Percentiles rank a stretch among this genome's conserved stretches.
These are phyloP conservation scores for Merops nubicus DNA, from an alignment of 2,113 vertebrate genomes.

Conservation along the genomic window DNA sequence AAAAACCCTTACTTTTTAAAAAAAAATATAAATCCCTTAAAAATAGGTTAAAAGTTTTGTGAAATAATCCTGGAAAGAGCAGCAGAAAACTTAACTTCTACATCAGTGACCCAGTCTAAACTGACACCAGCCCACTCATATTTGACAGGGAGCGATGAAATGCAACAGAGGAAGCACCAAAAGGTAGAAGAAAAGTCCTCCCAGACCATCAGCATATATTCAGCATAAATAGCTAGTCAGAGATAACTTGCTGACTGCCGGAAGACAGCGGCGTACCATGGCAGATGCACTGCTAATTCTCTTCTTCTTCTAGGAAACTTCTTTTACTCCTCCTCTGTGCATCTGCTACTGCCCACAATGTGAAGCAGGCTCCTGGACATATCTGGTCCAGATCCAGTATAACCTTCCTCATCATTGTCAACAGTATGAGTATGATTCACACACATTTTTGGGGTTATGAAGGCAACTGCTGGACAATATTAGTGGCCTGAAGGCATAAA, in stretches of 20 bases:
- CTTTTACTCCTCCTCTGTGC: neutral
- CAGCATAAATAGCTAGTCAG: neutral
- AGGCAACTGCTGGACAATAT: neutral
- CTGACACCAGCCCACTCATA: neutral
- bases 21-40: neutral
- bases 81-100: neutral
- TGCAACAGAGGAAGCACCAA: neutral
- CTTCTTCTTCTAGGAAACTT: neutral
- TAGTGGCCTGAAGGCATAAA: neutral
- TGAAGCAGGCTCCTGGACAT: neutral
- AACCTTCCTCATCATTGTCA: neutral
- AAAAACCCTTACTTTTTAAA: no score
- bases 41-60: neutral
- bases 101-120: neutral
- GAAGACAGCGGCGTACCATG: neutral
- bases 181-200: neutral
- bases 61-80: neutral
- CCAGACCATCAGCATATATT: neutral
- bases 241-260: neutral
- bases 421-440: neutral
- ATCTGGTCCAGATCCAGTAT: neutral
- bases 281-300: neutral
- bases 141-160: neutral
- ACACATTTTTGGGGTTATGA: accelerated
- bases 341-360: neutral